Percentiles rank a stretch among this genome's conserved stretches.
phyloP scores from a whole-genome alignment of 2,888 invertebrate genomes.

The Platycheirus albimanus region DNA sequence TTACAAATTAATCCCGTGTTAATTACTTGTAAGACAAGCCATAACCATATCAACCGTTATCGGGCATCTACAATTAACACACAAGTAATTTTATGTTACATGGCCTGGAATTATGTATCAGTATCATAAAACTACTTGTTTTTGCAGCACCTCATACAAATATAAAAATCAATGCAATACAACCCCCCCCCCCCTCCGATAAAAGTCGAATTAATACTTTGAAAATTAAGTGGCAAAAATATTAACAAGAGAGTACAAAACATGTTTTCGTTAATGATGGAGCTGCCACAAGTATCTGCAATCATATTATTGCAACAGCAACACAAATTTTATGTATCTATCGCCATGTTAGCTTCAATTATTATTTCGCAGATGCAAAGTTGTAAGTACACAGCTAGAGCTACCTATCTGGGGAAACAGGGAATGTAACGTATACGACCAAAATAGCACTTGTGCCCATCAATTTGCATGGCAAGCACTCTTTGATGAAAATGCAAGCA shows the following conservation, averaged over 20 bases:
- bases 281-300: not conserved
- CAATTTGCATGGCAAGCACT: conserved; percentile 50
- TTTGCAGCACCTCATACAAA: conserved; percentile 22
- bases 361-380: conserved; percentile 23
- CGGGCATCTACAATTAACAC: not conserved
- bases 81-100: conserved; percentile 14
- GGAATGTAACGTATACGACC: no score
- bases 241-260: conserved; percentile 5
- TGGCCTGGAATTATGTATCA: no score
- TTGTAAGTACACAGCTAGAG: not conserved
- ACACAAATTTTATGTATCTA: conserved; percentile 1
- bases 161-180: no score
- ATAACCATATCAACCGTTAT: conserved; percentile 30
- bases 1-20: conserved; percentile 14
- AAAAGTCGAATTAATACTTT: not conserved
- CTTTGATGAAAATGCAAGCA: not conserved
- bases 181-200: conserved; percentile 8
- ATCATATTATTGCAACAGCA: not conserved
- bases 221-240: conserved; percentile 8
- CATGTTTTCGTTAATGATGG: not conserved
- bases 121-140: conserved; percentile 11
- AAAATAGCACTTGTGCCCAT: conserved; percentile 7
- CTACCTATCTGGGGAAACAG: no score
- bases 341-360: conserved; percentile 24
- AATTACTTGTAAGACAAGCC: conserved; percentile 28